Conservation (phyloP, 92 coral and sea anemone species). For the Parazoanthus atlanticus region DNA sequence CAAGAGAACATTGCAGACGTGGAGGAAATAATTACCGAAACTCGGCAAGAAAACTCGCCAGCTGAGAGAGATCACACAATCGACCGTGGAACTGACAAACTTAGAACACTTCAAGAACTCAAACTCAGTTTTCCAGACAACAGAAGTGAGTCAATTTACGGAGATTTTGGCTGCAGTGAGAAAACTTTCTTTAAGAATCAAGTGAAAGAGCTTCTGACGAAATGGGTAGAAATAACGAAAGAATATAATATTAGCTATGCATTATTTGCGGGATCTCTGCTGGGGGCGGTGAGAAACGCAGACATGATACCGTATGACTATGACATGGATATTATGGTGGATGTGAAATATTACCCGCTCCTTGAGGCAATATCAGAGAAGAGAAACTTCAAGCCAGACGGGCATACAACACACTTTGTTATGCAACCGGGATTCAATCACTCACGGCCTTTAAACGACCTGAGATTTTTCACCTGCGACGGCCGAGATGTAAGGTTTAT, state of each 20-base stretch:
- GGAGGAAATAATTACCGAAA: neutral
- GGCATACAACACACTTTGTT: neutral
- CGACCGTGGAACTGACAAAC: neutral
- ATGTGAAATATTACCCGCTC: constrained; percentile 16
- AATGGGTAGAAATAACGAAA: neutral
- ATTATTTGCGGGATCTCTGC: constrained; percentile 10
- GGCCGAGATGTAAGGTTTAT: constrained; percentile 29
- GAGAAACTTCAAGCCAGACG: constrained; percentile 21
- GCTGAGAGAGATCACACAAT: neutral
- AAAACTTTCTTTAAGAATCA: constrained; percentile 29
- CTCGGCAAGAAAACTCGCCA: neutral
- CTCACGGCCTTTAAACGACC: constrained; percentile 3
- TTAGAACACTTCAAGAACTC: neutral
- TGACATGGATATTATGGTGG: constrained; percentile 28
- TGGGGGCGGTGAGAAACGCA: constrained; percentile 21
- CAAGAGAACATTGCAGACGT: neutral
- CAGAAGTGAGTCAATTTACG: constrained; percentile 11
- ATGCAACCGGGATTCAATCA: constrained; percentile 29
- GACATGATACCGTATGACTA: constrained; percentile 35
- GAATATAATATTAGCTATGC: constrained; percentile 3
- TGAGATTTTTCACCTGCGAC: constrained; percentile 22
- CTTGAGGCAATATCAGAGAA: constrained; percentile 19
- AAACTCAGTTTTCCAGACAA: constrained; percentile 12
- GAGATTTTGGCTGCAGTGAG: constrained; percentile 18
- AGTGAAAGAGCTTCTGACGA: constrained; percentile 2